These are phyloP conservation scores for Darevskia mixta DNA, from an alignment of 2,797 vertebrate genomes.

Conservation along the genomic window DNA sequence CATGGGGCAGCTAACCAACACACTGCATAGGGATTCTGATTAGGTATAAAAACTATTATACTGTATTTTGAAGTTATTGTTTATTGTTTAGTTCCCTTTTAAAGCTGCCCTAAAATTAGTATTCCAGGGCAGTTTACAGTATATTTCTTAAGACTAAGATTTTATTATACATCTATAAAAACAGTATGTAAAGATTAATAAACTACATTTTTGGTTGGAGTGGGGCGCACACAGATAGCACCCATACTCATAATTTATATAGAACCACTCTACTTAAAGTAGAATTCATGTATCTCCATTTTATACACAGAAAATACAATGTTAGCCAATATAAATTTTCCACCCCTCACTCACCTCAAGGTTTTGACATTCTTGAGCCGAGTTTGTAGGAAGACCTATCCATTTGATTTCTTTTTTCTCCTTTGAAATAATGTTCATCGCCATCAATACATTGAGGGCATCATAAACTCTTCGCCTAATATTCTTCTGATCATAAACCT, in stretches of 20 bases:
- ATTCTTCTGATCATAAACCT: conserved; percentile 92
- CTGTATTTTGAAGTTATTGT: neutral
- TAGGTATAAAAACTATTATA: neutral
- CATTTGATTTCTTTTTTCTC: conserved; percentile 92
- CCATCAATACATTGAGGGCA: conserved; percentile 90
- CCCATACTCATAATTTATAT: neutral
- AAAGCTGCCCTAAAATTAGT: too few relatives aligned
- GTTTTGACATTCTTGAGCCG: conserved; percentile 89
- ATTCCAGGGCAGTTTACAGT: too few relatives aligned
- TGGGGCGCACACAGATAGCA: too few relatives aligned
- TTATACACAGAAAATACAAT: neutral
- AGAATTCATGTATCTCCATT: neutral
- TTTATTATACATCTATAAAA: too few relatives aligned
- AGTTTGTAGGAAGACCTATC: conserved; percentile 90
- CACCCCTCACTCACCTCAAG: conserved; percentile 80
- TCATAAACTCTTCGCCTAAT: conserved; percentile 91
- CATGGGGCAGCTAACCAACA: neutral
- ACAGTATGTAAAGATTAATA: too few relatives aligned
- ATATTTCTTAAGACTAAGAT: too few relatives aligned
- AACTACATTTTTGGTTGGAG: too few relatives aligned
- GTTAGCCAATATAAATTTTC: neutral
- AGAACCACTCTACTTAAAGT: neutral
- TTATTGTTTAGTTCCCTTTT: too few relatives aligned
- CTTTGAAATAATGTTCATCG: conserved; percentile 93
- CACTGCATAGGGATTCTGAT: neutral